Evolutionary conservation across 2,113 vertebrate genomes (phyloP).

Genomic region (Amphiprion ocellaris): DNA sequence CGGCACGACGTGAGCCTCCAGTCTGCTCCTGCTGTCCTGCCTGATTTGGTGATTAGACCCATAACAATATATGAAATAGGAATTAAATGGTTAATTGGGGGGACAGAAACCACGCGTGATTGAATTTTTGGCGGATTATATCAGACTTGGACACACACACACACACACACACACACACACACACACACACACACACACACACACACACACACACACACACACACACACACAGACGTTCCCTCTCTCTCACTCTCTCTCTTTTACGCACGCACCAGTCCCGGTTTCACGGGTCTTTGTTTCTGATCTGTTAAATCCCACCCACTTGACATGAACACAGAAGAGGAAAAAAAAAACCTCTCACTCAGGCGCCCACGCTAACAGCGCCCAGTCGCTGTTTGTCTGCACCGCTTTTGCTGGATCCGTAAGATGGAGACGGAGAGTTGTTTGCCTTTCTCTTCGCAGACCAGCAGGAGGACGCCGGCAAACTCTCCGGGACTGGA

Average conservation of each 20-base stretch:
- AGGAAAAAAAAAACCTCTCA: constrained; percentile 66
- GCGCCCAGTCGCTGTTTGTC: constrained; percentile 71
- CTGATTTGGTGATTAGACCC: constrained; percentile 66
- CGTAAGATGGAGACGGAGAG: constrained; percentile 87
- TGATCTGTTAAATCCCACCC: constrained; percentile 87
- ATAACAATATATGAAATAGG: constrained; percentile 67
- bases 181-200: neutral
- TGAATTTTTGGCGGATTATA: constrained; percentile 82
- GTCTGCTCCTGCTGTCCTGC: constrained; percentile 39
- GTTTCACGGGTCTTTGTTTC: constrained; percentile 86
- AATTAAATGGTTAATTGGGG: constrained; percentile 83
- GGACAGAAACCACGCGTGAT: constrained; percentile 82
- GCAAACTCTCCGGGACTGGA: constrained; percentile 79
- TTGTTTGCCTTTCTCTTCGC: constrained; percentile 86
- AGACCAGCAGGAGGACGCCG: constrained; percentile 79
- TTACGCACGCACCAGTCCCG: constrained; percentile 22
- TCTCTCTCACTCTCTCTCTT: neutral
- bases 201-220: constrained; percentile 12
- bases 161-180: neutral
- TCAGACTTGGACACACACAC: constrained; percentile 69
- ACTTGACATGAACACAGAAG: constrained; percentile 80
- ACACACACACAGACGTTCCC: neutral
- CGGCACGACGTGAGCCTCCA: neutral
- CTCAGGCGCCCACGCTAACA: constrained; percentile 69
- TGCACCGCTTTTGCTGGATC: constrained; percentile 61